Base-by-base conservation (phyloP, 2,113 vertebrate genomes). In the Camelus bactrianus region DNA sequence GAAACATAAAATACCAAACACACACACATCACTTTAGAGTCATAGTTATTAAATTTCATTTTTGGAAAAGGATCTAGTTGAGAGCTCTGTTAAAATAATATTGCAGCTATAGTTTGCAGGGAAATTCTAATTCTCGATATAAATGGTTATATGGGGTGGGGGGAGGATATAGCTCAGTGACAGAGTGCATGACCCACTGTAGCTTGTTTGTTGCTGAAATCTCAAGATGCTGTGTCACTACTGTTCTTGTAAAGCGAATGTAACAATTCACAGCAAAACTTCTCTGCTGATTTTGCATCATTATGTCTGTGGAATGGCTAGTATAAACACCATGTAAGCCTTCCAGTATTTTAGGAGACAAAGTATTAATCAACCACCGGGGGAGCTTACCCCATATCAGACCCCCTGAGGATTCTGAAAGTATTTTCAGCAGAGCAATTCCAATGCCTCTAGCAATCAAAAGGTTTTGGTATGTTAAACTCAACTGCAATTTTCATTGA, bases 361-460 rank as follows among this genome's bases (percentile, higher is more conserved):
- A 83, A 96, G 17, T 96, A 91, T 96, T 96, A 94, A 95, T 96
- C 95, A 98, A 89, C 26, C 95, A 96, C 46, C 4, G 35, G 16
- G 93, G 89, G 22, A 82, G n/a, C 85, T 97, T 70, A 93, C 54
- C 67, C n/a, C 15, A 24, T 32, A 85, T 94, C 73, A 82, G 82
- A 95, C 76, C 52, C 75, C 89, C 87, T 95, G 60, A 88, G 32
- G 82, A 91, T 89, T 75, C 86, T 42, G 54, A 73, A 95, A 96
- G 69, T 88, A 88, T 95, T 94, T 91, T 94, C 75, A 60, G 87
- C 75, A 72, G 64, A 95, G 75, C 64, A 94, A 65, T 89, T 89
- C 85, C 35, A 93, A 94, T 32, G 79, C 92, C 79, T 94, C 60
- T 85, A 60, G 96, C 85, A 97, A 64, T 72, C 67, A 83, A 92